Evolutionary conservation across 2,797 vertebrate genomes (phyloP).

Genomic region (Carapus acus): DNA sequence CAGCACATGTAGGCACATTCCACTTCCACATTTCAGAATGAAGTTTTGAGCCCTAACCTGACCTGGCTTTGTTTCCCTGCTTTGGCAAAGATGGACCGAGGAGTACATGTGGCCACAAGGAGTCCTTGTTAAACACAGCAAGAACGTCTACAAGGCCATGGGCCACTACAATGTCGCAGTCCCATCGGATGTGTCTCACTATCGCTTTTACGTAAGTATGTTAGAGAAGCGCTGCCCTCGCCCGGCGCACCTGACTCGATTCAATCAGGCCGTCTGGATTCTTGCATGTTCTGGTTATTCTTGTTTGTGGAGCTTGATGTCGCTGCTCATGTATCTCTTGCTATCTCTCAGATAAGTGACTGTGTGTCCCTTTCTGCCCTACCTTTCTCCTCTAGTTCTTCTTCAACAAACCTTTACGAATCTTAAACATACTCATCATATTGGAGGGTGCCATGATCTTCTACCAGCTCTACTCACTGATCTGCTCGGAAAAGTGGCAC

Average conservation of each 20-base stretch:
- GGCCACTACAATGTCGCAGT: constrained; percentile 97
- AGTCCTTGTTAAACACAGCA: constrained; percentile 96
- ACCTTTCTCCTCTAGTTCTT: constrained; percentile 87
- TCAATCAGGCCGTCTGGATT: not conserved
- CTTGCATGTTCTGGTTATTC: too few relatives aligned
- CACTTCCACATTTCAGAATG: not conserved
- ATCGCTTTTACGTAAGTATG: constrained; percentile 92
- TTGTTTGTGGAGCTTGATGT: not conserved
- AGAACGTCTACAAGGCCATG: constrained; percentile 98
- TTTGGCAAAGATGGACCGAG: constrained; percentile 88
- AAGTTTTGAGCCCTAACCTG: not conserved
- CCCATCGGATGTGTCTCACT: constrained; percentile 96
- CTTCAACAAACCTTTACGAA: constrained; percentile 96
- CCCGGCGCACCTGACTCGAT: not conserved
- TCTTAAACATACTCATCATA: constrained; percentile 95
- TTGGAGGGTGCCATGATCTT: constrained; percentile 94
- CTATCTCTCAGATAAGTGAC: too few relatives aligned
- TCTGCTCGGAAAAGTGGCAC: constrained; percentile 97
- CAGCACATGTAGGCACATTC: constrained; percentile 85
- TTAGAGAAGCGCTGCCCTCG: too few relatives aligned
- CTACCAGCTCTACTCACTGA: constrained; percentile 95
- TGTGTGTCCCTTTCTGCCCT: too few relatives aligned
- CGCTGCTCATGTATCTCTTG: not conserved
- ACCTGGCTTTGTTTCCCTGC: not conserved
- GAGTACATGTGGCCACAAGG: constrained; percentile 99